Evolutionary conservation across 2,797 vertebrate species (phyloP), one percentile per base, ranked within the genome.

Genomic region (Fistularia commersonii): DNA sequence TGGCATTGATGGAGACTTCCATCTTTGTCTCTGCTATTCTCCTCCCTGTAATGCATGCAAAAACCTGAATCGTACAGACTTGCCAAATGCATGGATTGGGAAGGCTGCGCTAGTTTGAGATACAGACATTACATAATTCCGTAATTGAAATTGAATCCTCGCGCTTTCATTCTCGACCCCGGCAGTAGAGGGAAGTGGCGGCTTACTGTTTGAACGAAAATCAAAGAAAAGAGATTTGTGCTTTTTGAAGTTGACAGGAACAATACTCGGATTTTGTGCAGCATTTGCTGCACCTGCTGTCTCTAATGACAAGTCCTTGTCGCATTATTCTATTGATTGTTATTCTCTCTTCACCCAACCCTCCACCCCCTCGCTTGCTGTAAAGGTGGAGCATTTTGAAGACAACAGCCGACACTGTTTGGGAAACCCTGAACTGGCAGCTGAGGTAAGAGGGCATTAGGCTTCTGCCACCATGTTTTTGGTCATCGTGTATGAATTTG

Each of bases 241-340:
- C 32, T 47, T 45, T 36, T 32, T 15, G 64, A 50, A 36, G 42
- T 53, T 61, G 59, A 59, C 64, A 52, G 23, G 23, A 23, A 23
- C 23, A 23, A 23, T 41, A 6, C 45, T 1, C 38, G 44, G 43
- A 47, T 7, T 37, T 34, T 42, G 23, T 57, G 41, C 46, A 45
- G 41, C 41, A 31, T 43, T 50, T 11, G 41, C 23, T 13, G 33
- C 15, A 12, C 23, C 46, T n/a, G 13, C 51, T 45, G 51, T 64
- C 61, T 54, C 62, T 64, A 70, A 71, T 58, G 57, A 60, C 57
- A 59, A 64, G 68, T 63, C 74, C 71, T 73, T 89, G 88, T 89
- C 86, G 83, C 87, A 88, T 87, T 87, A 84, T 83, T 87, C 63
- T 80, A 83, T 88, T 89, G 76, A 86, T 87, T 88, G 64, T 79